Conservation (phyloP, 2,888 invertebrate species). For the Megaustenia siamemsis region DNA sequence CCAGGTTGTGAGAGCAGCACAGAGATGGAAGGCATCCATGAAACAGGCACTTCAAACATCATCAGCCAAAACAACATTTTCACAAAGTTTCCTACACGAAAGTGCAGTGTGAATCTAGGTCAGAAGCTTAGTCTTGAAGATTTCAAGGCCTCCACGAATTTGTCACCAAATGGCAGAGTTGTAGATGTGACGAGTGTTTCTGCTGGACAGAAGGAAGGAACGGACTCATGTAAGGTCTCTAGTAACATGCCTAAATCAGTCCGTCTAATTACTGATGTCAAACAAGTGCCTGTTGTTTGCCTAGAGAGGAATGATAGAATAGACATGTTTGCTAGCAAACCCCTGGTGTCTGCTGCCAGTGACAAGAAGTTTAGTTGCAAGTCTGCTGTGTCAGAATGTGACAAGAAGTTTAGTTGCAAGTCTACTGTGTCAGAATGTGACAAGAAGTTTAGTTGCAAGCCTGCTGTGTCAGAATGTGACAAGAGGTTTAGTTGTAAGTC, state of each 20-base stretch:
- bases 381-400: not conserved
- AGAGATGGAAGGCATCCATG: not conserved
- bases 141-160: not conserved
- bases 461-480: not conserved
- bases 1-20: conserved; percentile 21
- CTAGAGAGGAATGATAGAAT: not conserved
- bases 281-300: conserved; percentile 27
- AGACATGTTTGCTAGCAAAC: conserved; percentile 7
- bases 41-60: not conserved
- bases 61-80: not conserved
- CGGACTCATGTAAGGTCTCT: not conserved
- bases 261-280: not conserved
- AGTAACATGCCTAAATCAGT: not conserved
- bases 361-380: not conserved
- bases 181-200: too few species aligned
- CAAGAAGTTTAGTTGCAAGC: not conserved
- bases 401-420: not conserved
- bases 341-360: not conserved
- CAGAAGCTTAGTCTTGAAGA: conserved; percentile 31
- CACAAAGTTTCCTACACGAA: conserved; percentile 41
- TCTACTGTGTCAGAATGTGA: not conserved
- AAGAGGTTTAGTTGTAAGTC: not conserved
- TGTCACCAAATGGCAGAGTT: not conserved
- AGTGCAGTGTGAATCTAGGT: conserved; percentile 55
- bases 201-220: not conserved